These are phyloP conservation scores for Leptinotarsa haldemani DNA, from an alignment of 2,888 invertebrate species.

Conservation along the genomic window DNA sequence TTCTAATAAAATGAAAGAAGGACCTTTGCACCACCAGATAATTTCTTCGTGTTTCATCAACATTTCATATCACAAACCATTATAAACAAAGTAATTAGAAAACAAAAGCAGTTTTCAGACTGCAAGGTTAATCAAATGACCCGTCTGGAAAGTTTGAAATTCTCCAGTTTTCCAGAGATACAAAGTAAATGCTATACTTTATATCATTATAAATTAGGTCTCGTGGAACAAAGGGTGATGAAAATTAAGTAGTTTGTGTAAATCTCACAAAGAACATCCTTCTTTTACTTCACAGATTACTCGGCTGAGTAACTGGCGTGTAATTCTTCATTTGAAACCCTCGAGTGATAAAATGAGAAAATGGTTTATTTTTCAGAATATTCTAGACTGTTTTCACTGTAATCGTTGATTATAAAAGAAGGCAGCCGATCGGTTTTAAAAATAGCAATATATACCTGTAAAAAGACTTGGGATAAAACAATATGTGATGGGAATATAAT, in stretches of 20 bases:
- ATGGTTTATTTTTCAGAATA: too few relatives aligned
- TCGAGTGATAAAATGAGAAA: neutral
- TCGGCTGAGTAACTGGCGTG: neutral
- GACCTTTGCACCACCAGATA: neutral
- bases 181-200: slow-evolving; percentile 1
- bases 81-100: slow-evolving; percentile 18
- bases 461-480: too few relatives aligned
- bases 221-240: slow-evolving; percentile 10
- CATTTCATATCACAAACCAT: neutral
- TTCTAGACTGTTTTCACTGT: too few relatives aligned
- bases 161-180: slow-evolving; percentile 11
- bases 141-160: slow-evolving; percentile 18
- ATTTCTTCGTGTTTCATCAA: slow-evolving; percentile 5
- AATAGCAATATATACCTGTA: too few relatives aligned
- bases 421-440: too few relatives aligned
- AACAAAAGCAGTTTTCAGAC: slow-evolving; percentile 22
- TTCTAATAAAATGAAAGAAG: neutral
- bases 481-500: too few relatives aligned
- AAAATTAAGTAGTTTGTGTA: slow-evolving; percentile 15
- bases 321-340: neutral
- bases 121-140: slow-evolving; percentile 25
- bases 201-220: slow-evolving; percentile 6
- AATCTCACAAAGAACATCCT: slow-evolving; percentile 11
- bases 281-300: slow-evolving; percentile 7
- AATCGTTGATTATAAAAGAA: too few relatives aligned